Evolutionary conservation across 2,113 vertebrate genomes (phyloP), one percentile per base, ranked within the genome.

Genomic region (Addax nasomaculatus): DNA sequence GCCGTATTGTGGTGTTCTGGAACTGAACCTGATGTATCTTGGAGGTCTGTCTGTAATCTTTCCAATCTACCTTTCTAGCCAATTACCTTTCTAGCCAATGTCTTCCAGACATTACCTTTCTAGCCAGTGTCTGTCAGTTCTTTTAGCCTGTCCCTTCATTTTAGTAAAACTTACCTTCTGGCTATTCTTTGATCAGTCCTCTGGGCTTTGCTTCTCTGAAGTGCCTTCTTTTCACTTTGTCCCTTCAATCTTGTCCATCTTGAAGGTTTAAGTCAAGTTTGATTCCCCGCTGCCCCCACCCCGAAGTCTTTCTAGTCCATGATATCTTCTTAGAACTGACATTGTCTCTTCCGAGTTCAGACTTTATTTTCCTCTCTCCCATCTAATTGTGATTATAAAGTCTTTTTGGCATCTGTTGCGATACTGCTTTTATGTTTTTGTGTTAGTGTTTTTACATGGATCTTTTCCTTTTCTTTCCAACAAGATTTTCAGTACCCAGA

Each of bases 281-380:
- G 43, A 23, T 53, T 15, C 2, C 47, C 9, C 73, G 25, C 0
- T 0, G n/a, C 2, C 2, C n/a, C n/a, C n/a, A 39, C 45, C 53
- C 2, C 0, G 1, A 51, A 94, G 27, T 0, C 47, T 70, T 55
- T 14, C 51, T 30, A 4, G 64, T 79, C 25, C 9, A 19, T 27
- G 29, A 3, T 12, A 13, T n/a, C 47, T 51, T 60, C 45, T 47
- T 39, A 25, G 2, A 90, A 7, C 1, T 73, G 39, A 13, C 10
- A 5, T 25, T 30, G 13, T 93, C 36, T 55, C 13, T 33, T 80
- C 49, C 2, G n/a, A 25, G 25, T 84, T 93, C 83, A 89, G 30
- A n/a, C 8, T 21, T 55, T 21, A 2, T 25, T 43, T 90, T 60
- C 15, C 27, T 47, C 1, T 4, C 39, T 49, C 27, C 89, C 8